Conservation (phyloP, 2,888 invertebrate species). For the Eurois occulta region DNA sequence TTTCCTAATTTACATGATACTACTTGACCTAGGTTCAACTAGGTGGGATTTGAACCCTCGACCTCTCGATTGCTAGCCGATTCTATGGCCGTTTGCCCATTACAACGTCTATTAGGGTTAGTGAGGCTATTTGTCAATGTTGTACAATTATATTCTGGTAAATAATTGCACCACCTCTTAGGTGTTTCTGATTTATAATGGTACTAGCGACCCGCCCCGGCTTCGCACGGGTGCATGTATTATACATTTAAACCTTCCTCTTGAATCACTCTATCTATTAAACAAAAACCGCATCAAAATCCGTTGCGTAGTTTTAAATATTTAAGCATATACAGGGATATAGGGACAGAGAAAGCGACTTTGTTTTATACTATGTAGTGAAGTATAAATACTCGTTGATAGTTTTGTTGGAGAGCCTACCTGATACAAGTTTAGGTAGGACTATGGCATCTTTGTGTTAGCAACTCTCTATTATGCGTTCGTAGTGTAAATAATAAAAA, state of each 20-base stretch:
- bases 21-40: conserved; percentile 42
- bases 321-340: too few species aligned
- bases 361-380: too few species aligned
- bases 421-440: neutral
- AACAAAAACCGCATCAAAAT: too few species aligned
- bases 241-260: too few species aligned
- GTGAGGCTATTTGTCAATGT: conserved; percentile 39
- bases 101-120: conserved; percentile 33
- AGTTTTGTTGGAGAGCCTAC: neutral
- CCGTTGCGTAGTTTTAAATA: too few species aligned
- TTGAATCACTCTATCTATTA: too few species aligned
- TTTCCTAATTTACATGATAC: conserved; percentile 22
- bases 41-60: conserved; percentile 34
- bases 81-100: conserved; percentile 14
- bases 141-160: conserved; percentile 21
- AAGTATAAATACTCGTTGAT: neutral
- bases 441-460: too few species aligned
- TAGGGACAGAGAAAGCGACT: too few species aligned
- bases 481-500: too few species aligned
- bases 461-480: too few species aligned
- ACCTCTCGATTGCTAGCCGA: conserved; percentile 35
- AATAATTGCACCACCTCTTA: conserved; percentile 10
- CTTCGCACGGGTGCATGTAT: too few species aligned
- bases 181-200: conserved; percentile 6
- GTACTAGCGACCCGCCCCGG: too few species aligned